Evolutionary conservation across 2,888 invertebrate genomes (phyloP), one percentile per base, ranked within the genome.

Genomic region (Aporophyla nigra): DNA sequence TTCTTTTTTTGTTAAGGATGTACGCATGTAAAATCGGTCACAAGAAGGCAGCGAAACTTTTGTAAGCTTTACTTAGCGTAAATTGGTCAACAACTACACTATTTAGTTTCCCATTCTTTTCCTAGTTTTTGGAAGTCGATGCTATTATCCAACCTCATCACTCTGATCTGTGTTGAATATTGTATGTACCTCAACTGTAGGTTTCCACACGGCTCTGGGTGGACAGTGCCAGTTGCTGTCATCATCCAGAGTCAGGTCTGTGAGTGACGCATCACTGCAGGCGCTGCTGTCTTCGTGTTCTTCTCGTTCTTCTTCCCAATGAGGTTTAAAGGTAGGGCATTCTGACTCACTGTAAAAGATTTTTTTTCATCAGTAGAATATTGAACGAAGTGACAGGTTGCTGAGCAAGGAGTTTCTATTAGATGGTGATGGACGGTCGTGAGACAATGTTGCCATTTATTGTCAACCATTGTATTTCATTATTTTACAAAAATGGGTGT

Each of bases 121-220:
- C 21, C 7, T 14, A 14, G 5, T 43, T 62, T 62, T 14, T 40
- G n/a, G 9, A 65, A 63, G 14, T 21, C 14, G n/a, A 27, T 16
- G 33, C 24, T 43, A 0, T 10, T 14, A 21, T 16, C 6, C 5
- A 53, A 9, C 3, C 12, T 19, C n/a, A 21, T 33, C 10, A 0
- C 5, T 43, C 9, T 12, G 19, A 51, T 43, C 1, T 67, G n/a
- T 24, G 5, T 24, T 46, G 40, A 53, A 24, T 24, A 10, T 1
- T 27, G 0, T n/a, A 24, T 59, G 0, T 92, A 98, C 98, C 96
- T 98, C 98, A 16, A 98, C 97, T 16, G 98, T 97, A 19, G 98
- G 98, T 89, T 98, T 98, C 98, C 99, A 98, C 61, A 99, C 97
- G 63, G 97, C 97, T 89, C 98, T 98, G 0, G 98, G 98, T 0